phyloP scores from a whole-genome alignment of 2,888 invertebrate species.

The Drosophila merina region DNA sequence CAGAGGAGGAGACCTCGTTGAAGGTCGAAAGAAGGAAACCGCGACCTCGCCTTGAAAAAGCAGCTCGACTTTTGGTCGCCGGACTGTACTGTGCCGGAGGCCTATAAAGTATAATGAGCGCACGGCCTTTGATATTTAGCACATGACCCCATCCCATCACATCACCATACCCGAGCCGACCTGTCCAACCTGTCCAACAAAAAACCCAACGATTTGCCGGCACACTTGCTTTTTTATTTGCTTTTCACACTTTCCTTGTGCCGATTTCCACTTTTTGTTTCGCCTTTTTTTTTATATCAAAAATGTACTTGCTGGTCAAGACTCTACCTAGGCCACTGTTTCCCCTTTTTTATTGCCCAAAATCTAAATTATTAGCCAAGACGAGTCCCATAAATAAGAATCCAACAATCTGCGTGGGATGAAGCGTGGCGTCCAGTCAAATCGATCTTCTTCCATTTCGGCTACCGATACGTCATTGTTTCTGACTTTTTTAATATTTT shows the following conservation, averaged over 20 bases:
- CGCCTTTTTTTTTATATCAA: slow-evolving; percentile 55
- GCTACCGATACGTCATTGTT: slow-evolving; percentile 30
- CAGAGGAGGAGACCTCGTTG: slow-evolving; percentile 14
- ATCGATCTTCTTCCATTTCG: slow-evolving; percentile 29
- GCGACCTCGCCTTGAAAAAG: slow-evolving; percentile 66
- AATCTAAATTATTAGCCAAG: slow-evolving; percentile 9
- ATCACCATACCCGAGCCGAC: slow-evolving; percentile 3
- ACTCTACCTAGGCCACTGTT: background rate
- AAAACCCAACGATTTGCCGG: slow-evolving; percentile 38
- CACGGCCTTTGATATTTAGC: slow-evolving; percentile 74
- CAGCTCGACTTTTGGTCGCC: slow-evolving; percentile 47
- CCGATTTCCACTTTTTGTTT: slow-evolving; percentile 73
- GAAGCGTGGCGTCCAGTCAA: slow-evolving; percentile 22
- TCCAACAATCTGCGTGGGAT: slow-evolving; percentile 9
- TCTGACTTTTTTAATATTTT: no score
- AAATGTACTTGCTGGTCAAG: slow-evolving; percentile 45
- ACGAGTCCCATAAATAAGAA: background rate
- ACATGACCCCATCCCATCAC: slow-evolving; percentile 38
- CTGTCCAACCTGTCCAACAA: slow-evolving; percentile 40
- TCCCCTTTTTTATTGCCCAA: slow-evolving; percentile 2
- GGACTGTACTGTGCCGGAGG: slow-evolving; percentile 29
- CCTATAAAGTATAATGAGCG: slow-evolving; percentile 74
- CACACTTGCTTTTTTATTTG: slow-evolving; percentile 54
- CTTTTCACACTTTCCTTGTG: slow-evolving; percentile 78
- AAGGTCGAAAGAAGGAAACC: slow-evolving; percentile 55